Base-by-base conservation (phyloP, 1,140 invertebrate genomes). In the Odontomachus brunneus region DNA sequence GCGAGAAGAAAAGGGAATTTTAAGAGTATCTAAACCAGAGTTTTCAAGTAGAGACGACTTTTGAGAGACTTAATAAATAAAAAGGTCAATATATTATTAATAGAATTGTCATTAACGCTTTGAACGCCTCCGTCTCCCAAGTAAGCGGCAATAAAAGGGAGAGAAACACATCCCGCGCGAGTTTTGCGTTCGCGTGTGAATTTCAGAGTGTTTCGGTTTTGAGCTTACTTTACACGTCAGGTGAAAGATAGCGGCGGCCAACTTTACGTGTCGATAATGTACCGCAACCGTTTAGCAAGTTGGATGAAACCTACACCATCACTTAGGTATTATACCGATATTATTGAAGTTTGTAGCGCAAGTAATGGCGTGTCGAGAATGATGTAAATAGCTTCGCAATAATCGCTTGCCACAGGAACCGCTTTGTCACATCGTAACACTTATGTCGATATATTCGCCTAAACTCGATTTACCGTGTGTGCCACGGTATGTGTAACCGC, bases 361-460 rank as follows among this genome's bases (percentile, higher is more conserved):
- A 80, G 75, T 80, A 80, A 80, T 80, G 65, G 53, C 65, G 65
- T 80, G 65, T 80, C 65, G 53, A 57, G 33, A 53, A 59, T 71
- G 75, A 80, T 80, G 75, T 71, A 71, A 80, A 80, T 69, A 69
- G 75, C 75, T 80, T 80, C n/a, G 75, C 65, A 71, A 80, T 80
- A 80, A 80, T 80, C 65, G 75, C 51, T 29, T 80, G 63, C 65
- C 66, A 57, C 75, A 48, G 75, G 65, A 80, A 80, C 75, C 75
- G 65, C 65, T 80, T 80, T 80, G 75, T 80, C 75, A 80, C 49
- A 71, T 71, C 24, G 65, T 33, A 71, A 80, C 75, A 80, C 75
- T 80, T 80, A 80, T 69, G 75, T 57, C 65, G 33, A 80, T 71
- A 69, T 78, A 78, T 78, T 71, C 75, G n/a, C 55, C 51, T 29